These are phyloP conservation scores for Papilio demoleus DNA, from an alignment of 2,888 invertebrate species.

Conservation along the genomic window DNA sequence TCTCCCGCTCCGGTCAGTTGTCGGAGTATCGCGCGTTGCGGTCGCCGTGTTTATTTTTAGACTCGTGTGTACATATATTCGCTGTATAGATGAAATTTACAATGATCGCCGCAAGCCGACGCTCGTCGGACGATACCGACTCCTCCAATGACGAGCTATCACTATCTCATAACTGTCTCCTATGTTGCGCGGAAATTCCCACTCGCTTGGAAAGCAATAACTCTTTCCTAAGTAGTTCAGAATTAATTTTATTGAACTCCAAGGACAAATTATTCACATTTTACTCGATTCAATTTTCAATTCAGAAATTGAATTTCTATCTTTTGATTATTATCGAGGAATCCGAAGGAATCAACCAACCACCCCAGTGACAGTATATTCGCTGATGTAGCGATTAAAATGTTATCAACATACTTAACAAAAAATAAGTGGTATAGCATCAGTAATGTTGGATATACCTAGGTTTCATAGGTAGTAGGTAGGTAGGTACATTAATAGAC, in stretches of 20 bases:
- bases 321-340: background rate
- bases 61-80: slow-evolving; percentile 75
- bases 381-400: background rate
- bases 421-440: too few relatives aligned
- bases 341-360: too few relatives aligned
- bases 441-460: too few relatives aligned
- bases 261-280: slow-evolving; percentile 27
- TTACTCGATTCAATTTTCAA: slow-evolving; percentile 15
- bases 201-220: slow-evolving; percentile 69
- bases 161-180: slow-evolving; percentile 77
- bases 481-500: too few relatives aligned
- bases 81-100: slow-evolving; percentile 78
- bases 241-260: slow-evolving; percentile 62
- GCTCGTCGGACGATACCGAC: slow-evolving; percentile 61
- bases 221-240: slow-evolving; percentile 66
- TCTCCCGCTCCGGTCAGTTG: slow-evolving; percentile 62
- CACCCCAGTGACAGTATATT: too few relatives aligned
- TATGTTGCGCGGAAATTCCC: slow-evolving; percentile 73
- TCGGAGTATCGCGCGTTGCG: slow-evolving; percentile 74
- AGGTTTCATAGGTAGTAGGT: too few relatives aligned
- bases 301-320: slow-evolving; percentile 25
- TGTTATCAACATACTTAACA: background rate
- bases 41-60: slow-evolving; percentile 78
- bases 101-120: slow-evolving; percentile 55
- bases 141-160: slow-evolving; percentile 74